A percentile compares a stretch with the other conserved stretches of the same genome.
Conservation (phyloP, 2,888 invertebrate genomes). For the Barypeithes pellucidus region DNA sequence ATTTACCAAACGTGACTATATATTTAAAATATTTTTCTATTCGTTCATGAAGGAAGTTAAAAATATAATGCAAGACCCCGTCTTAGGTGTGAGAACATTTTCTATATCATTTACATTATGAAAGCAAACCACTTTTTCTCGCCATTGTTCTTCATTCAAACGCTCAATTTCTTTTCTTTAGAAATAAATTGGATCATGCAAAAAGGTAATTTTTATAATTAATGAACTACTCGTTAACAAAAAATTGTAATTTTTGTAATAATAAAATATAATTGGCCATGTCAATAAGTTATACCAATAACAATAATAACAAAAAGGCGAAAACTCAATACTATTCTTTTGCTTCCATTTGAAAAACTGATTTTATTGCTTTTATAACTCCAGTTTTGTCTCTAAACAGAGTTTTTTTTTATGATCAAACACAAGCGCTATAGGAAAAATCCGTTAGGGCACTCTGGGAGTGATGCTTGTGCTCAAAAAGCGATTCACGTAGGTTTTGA, state of each 20-base stretch:
- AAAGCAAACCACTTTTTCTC: conserved; percentile 35
- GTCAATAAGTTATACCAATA: too few relatives aligned
- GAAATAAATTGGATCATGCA: conserved; percentile 21
- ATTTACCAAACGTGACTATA: conserved; percentile 1
- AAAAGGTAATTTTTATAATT: conserved; percentile 2
- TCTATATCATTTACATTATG: conserved; percentile 32
- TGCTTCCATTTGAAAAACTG: too few relatives aligned
- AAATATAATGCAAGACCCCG: conserved; percentile 8
- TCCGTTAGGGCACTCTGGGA: too few relatives aligned
- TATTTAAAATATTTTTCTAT: conserved; percentile 3
- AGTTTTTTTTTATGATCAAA: too few relatives aligned
- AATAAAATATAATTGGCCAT: not conserved
- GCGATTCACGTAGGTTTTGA: too few relatives aligned
- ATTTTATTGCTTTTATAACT: too few relatives aligned
- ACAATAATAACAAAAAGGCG: too few relatives aligned
- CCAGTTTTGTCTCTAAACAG: too few relatives aligned
- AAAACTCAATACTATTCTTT: too few relatives aligned
- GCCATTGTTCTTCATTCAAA: conserved; percentile 26
- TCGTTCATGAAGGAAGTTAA: conserved; percentile 18
- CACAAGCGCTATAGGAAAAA: too few relatives aligned
- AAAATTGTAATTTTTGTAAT: not conserved
- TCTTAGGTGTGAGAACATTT: conserved; percentile 23
- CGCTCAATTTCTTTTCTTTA: conserved; percentile 24
- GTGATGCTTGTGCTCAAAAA: too few relatives aligned
- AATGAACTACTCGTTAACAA: not conserved